phyloP scores from a whole-genome alignment of 2,797 vertebrate species.

The Catharus ustulatus region DNA sequence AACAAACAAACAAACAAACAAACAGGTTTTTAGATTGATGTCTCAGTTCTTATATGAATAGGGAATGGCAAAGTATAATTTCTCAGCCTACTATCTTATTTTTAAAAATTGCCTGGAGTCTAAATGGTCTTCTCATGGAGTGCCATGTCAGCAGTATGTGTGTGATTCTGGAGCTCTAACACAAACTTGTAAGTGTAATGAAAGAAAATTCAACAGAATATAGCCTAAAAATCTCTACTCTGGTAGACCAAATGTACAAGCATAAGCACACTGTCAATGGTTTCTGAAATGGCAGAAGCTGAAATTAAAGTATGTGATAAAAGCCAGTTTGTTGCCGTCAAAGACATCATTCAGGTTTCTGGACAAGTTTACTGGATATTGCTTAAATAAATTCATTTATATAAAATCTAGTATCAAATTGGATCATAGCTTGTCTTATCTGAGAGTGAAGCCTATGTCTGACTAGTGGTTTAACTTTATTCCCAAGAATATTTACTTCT shows the following conservation, averaged over 20 bases:
- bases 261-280: background rate
- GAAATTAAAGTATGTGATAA: background rate
- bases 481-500: background rate
- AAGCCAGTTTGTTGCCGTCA: rapidly evolving
- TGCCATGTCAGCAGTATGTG: background rate
- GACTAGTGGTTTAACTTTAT: background rate
- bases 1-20: no score
- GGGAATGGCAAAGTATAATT: background rate
- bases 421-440: background rate
- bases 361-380: background rate
- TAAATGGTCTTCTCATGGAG: background rate
- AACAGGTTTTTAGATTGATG: background rate
- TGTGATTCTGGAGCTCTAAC: background rate
- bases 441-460: background rate
- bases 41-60: background rate
- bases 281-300: background rate
- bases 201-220: background rate
- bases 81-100: background rate
- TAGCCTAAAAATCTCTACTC: background rate
- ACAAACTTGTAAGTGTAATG: background rate
- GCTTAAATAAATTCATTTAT: background rate
- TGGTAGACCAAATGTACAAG: background rate
- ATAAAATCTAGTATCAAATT: background rate
- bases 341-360: background rate
- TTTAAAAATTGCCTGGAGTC: background rate